Conservation (phyloP, 64 coral and sea anemone species). For the Cladopsammia gracilis region DNA sequence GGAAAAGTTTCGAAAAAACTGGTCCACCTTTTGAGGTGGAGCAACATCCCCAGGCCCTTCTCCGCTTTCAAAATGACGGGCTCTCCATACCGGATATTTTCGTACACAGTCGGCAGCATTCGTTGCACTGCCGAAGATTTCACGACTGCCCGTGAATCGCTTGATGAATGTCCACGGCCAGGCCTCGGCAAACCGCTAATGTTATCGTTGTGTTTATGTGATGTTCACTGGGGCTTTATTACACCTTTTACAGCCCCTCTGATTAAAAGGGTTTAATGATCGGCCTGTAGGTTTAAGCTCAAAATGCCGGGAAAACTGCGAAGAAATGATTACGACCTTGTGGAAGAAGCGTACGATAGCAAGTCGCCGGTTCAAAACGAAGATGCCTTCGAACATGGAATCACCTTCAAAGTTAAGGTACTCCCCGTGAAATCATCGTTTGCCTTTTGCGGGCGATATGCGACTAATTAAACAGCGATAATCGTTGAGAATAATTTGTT, state of each 20-base stretch:
- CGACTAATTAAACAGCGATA: not conserved
- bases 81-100: no score
- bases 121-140: not conserved
- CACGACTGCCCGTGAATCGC: not conserved
- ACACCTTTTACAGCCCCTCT: not conserved
- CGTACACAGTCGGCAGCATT: no score
- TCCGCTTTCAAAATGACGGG: no score
- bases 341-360: constrained; percentile 85
- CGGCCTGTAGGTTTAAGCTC: not conserved
- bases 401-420: constrained; percentile 91
- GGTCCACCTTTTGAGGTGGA: no score
- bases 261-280: not conserved
- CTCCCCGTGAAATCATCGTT: not conserved
- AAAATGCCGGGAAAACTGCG: constrained; percentile 92
- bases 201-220: constrained; percentile 31
- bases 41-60: no score
- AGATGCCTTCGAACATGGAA: constrained; percentile 91
- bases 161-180: not conserved
- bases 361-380: constrained; percentile 89
- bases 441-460: not conserved
- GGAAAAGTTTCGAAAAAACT: no score
- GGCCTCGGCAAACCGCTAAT: not conserved
- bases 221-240: not conserved
- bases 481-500: not conserved
- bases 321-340: constrained; percentile 85